These are phyloP conservation scores for Meloidogyne exigua DNA, from an alignment of 1,140 invertebrate species.

Conservation along the genomic window DNA sequence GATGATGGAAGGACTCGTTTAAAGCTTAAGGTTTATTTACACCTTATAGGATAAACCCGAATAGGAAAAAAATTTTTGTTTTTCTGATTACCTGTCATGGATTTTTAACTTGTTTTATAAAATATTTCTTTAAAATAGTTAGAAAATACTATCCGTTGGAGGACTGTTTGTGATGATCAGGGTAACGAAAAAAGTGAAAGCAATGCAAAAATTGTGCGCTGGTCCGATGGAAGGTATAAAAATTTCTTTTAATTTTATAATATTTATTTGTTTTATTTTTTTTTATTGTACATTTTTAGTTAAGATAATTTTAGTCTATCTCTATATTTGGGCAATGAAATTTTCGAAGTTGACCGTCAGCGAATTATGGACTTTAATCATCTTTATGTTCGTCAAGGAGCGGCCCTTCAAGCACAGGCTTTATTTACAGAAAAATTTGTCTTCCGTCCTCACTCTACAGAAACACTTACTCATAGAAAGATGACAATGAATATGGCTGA, in stretches of 20 bases:
- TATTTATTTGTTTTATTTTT: too few relatives aligned
- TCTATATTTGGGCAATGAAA: conserved; percentile 91
- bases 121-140: conserved; percentile 67
- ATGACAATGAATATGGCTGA: conserved; percentile 96
- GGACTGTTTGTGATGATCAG: conserved; percentile 69
- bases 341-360: conserved; percentile 94
- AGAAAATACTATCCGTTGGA: conserved; percentile 95
- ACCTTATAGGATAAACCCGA: not conserved
- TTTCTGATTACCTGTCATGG: too few relatives aligned
- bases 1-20: conserved; percentile 81
- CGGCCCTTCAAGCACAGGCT: conserved; percentile 92
- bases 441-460: conserved; percentile 82
- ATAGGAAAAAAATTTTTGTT: not conserved
- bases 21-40: conserved; percentile 65
- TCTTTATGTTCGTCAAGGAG: conserved; percentile 91
- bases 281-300: too few relatives aligned
- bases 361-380: conserved; percentile 86
- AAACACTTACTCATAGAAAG: conserved; percentile 96
- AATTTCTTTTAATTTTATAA: not conserved
- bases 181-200: conserved; percentile 73
- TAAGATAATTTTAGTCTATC: conserved; percentile 74
- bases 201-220: conserved; percentile 89
- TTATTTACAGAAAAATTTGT: conserved; percentile 93
- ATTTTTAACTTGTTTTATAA: too few relatives aligned
- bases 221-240: conserved; percentile 82